Evolutionary conservation across 2,888 invertebrate genomes (phyloP), one percentile per base, ranked within the genome.

Genomic region (Flabesymbios commensalis): DNA sequence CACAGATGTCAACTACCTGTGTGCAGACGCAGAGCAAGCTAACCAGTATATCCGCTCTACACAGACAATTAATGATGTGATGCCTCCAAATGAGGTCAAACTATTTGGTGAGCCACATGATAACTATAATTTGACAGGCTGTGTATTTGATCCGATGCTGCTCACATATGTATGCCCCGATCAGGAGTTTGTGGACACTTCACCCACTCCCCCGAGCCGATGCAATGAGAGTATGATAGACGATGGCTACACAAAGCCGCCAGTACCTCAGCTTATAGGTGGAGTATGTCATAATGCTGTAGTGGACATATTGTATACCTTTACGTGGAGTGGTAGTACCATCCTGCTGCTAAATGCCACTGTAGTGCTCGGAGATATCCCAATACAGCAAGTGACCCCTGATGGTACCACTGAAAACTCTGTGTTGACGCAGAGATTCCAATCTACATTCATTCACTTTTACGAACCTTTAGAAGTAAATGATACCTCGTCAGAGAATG

Each of bases 211-310:
- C 2, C 70, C 72, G 22, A 39, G 63, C 1, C 52, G 69, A 17
- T 79, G 77, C 70, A n/a, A n/a, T n/a, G n/a, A n/a, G n/a, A n/a
- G n/a, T n/a, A 1, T 60, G 1, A 72, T 64, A 55, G 76, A 78
- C 54, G 63, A 69, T 58, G 71, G 74, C 1, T 72, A 51, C 33
- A 70, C 68, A 1, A 41, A 53, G 10, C 74, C 76, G 1, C 65
- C 66, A 3, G 42, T 53, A 2, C 77, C 77, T 1, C 41, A 47
- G 1, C 54, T 64, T 29, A 43, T 43, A 14, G 32, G 43, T 0
- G 26, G 43, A 4, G 52, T 59, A 3, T 80, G 80, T 59, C 22
- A 61, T 2, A 75, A 79, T 65, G 72, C 71, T 19, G 78, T 79
- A 0, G 59, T 79, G 17, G 73, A 75, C 43, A 77, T 80, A 14